Evolutionary conservation across 1,140 invertebrate genomes (phyloP).

Genomic region (Meteorus sp.): DNA sequence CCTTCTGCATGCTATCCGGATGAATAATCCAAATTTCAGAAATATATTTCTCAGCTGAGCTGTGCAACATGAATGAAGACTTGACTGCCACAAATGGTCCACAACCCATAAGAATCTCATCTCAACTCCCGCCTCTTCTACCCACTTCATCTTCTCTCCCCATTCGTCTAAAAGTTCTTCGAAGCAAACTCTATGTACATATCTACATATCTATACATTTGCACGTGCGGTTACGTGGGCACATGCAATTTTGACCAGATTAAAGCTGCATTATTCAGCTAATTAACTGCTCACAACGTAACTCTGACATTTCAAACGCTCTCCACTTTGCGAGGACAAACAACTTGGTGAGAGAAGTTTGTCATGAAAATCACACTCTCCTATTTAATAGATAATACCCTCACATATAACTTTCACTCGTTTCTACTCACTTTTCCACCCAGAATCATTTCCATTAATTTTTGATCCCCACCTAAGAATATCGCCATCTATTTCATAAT

Average conservation of each 20-base stretch:
- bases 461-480: neutral
- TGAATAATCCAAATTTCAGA: no score
- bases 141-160: no score
- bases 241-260: constrained; percentile 55
- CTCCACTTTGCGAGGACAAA: constrained; percentile 11
- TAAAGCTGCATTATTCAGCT: constrained; percentile 56
- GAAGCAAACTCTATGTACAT: no score
- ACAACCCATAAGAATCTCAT: no score
- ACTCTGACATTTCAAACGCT: constrained; percentile 25
- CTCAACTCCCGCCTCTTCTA: no score
- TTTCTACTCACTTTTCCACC: neutral
- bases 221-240: constrained; percentile 33
- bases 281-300: constrained; percentile 48
- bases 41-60: no score
- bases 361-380: constrained; percentile 21
- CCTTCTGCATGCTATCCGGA: no score
- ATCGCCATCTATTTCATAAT: no score
- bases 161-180: no score
- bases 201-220: no score
- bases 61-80: no score
- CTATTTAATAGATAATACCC: neutral
- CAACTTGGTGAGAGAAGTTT: constrained; percentile 18
- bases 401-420: neutral
- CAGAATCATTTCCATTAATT: neutral
- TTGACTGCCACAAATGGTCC: no score